Conservation (phyloP, 2,113 vertebrate genomes). For the Crotalus horridus region DNA sequence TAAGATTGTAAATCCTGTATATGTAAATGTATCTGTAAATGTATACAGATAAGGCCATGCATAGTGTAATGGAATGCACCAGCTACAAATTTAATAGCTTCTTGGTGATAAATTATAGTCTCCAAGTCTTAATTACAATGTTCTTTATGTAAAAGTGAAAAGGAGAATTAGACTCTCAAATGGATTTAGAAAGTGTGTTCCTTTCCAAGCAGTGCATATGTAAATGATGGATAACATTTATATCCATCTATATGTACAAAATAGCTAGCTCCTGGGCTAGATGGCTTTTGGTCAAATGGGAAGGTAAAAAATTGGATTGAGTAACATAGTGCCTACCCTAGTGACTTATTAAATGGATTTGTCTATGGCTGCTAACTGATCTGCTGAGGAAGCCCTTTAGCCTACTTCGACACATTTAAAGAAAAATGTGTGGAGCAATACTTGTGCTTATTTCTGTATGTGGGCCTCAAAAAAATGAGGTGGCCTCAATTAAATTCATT, state of each 20-base stretch:
- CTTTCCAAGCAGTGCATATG: slow-evolving; percentile 29
- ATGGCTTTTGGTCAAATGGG: slow-evolving; percentile 55
- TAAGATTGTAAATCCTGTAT: slow-evolving; percentile 44
- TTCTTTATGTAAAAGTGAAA: neutral
- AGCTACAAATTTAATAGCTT: slow-evolving; percentile 18
- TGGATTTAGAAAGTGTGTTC: neutral
- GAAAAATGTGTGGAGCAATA: slow-evolving; percentile 12
- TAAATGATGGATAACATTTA: neutral
- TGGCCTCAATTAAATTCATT: slow-evolving; percentile 29
- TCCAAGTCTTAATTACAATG: neutral
- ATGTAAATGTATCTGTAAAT: neutral
- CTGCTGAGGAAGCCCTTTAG: slow-evolving; percentile 51
- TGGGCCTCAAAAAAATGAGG: slow-evolving; percentile 28
- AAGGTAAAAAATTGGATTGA: slow-evolving; percentile 63
- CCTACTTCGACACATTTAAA: slow-evolving; percentile 43
- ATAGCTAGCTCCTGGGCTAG: slow-evolving; percentile 18
- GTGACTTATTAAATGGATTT: slow-evolving; percentile 67
- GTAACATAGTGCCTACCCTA: slow-evolving; percentile 52
- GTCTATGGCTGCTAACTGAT: slow-evolving; percentile 26
- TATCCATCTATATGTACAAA: neutral
- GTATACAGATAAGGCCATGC: slow-evolving; percentile 12
- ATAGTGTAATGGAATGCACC: slow-evolving; percentile 45
- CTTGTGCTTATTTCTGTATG: slow-evolving; percentile 22
- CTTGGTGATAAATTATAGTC: slow-evolving; percentile 26
- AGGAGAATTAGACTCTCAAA: neutral